phyloP scores from a whole-genome alignment of 2,113 vertebrate genomes.

The Entosphenus tridentatus region DNA sequence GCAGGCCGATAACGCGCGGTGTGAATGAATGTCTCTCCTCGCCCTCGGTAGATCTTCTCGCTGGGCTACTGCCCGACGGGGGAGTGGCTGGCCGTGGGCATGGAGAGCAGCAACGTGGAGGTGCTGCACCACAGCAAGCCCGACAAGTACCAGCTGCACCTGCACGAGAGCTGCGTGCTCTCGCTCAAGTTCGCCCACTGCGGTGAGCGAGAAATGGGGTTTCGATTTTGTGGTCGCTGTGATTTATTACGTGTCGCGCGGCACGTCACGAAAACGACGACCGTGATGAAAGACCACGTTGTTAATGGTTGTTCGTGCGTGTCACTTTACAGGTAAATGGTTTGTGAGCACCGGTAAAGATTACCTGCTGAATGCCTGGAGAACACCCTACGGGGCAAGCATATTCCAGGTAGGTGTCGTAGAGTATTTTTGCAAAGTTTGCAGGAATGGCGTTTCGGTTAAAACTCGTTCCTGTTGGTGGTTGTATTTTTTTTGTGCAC shows the following conservation, averaged over 20 bases:
- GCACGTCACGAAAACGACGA: too few relatives aligned
- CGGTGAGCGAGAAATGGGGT: slow-evolving; percentile 15
- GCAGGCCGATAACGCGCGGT: not conserved
- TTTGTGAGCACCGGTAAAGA: slow-evolving; percentile 58
- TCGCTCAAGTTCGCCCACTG: slow-evolving; percentile 39
- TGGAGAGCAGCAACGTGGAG: slow-evolving; percentile 46
- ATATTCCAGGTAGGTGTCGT: slow-evolving; percentile 39
- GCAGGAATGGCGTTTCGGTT: too few relatives aligned
- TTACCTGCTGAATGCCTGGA: slow-evolving; percentile 37
- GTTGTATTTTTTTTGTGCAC: too few relatives aligned
- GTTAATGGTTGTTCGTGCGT: too few relatives aligned
- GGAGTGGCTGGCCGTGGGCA: slow-evolving; percentile 39
- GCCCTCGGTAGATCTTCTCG: slow-evolving; percentile 18
- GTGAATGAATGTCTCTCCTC: not conserved
- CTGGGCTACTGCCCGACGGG: slow-evolving; percentile 33
- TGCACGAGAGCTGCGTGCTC: slow-evolving; percentile 28
- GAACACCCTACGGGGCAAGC: slow-evolving; percentile 32
- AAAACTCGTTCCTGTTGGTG: too few relatives aligned
- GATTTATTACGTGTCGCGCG: too few relatives aligned
- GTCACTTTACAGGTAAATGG: slow-evolving; percentile 35
- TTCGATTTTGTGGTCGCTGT: too few relatives aligned
- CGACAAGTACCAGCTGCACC: slow-evolving; percentile 29
- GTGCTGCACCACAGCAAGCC: slow-evolving; percentile 29
- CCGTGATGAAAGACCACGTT: too few relatives aligned
- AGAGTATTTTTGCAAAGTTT: too few relatives aligned